A percentile compares a stretch with the other conserved stretches of the same genome.
phyloP scores from a whole-genome alignment of 2,113 vertebrate genomes.

The Hippolais icterina region DNA sequence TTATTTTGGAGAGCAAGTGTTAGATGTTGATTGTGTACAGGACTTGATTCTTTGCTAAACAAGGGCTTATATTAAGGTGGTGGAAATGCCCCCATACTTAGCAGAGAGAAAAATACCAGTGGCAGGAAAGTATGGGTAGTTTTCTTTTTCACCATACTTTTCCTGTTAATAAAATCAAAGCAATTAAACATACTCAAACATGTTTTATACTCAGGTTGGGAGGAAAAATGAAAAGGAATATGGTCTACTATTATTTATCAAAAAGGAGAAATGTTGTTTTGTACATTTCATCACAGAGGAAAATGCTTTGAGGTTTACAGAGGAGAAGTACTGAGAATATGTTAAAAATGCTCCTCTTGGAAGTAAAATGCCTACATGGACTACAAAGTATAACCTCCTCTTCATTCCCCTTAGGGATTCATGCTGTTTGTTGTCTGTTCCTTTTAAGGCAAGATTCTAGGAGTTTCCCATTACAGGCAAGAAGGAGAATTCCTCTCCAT shows the following conservation, averaged over 20 bases:
- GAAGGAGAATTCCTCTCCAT: slow-evolving; percentile 34
- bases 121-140: background rate
- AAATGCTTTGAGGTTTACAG: background rate
- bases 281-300: background rate
- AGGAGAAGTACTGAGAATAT: background rate
- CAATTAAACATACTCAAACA: background rate
- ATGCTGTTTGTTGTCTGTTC: slow-evolving; percentile 7
- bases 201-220: background rate
- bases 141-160: background rate
- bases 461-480: slow-evolving; percentile 44
- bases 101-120: background rate
- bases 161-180: background rate
- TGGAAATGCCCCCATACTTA: background rate
- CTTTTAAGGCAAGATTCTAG: slow-evolving; percentile 57
- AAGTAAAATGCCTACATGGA: background rate
- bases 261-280: background rate
- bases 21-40: rapidly evolving
- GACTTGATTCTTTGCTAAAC: background rate
- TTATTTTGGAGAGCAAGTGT: background rate
- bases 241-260: background rate
- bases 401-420: slow-evolving; percentile 19
- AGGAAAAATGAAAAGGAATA: background rate
- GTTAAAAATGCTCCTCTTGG: slow-evolving; percentile 1
- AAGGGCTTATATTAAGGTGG: background rate
- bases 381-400: background rate